Evolutionary conservation across 2,797 vertebrate genomes (phyloP).

Genomic region (Rhinichthys osculus): DNA sequence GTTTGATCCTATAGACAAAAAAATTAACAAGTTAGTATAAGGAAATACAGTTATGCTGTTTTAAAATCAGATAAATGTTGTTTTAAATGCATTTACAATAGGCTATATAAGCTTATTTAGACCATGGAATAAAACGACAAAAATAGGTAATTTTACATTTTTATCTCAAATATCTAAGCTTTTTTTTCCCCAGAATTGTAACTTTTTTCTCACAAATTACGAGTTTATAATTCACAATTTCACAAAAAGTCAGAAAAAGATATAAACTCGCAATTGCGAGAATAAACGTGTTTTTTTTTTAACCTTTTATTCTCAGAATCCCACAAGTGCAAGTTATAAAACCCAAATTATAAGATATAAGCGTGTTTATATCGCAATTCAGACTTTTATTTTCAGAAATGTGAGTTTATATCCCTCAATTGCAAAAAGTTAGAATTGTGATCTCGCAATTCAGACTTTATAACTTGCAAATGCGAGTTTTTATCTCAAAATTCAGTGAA

Average conservation of each 20-base stretch:
- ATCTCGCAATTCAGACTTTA: neutral
- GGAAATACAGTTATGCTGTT: neutral
- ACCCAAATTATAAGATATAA: neutral
- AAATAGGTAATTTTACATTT: neutral
- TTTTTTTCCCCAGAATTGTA: neutral
- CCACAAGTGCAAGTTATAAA: neutral
- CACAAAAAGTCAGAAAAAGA: too few species aligned
- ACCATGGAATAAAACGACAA: neutral
- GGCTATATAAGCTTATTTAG: neutral
- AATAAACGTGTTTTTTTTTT: neutral
- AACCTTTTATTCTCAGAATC: neutral
- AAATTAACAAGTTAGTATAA: neutral
- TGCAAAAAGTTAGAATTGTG: too few species aligned
- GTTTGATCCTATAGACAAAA: slow-evolving; percentile 85
- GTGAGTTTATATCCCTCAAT: too few species aligned
- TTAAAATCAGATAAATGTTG: neutral
- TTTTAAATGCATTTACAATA: neutral
- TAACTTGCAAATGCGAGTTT: neutral
- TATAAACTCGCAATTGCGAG: too few species aligned
- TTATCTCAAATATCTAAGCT: neutral
- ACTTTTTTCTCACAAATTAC: neutral
- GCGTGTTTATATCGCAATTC: neutral
- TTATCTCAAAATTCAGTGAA: neutral
- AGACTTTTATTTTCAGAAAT: too few species aligned
- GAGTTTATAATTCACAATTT: neutral